phyloP scores from a whole-genome alignment of 2,797 vertebrate species.

The Clarias fuscus region DNA sequence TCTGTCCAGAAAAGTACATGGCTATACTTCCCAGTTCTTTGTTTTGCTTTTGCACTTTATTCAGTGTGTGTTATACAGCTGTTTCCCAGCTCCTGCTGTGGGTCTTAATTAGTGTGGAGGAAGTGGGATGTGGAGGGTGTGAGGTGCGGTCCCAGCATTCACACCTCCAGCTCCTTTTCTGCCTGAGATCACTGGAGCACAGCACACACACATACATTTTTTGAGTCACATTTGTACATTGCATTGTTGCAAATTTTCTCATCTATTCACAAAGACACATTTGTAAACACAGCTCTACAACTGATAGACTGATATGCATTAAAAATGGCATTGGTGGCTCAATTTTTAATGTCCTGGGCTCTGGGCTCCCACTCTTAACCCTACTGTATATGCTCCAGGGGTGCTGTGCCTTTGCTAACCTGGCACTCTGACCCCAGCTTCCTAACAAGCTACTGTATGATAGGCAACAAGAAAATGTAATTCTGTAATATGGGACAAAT shows the following conservation, averaged over 20 bases:
- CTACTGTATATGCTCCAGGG: no score
- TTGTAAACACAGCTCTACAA: neutral
- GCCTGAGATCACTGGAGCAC: constrained; percentile 63
- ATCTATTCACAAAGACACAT: neutral
- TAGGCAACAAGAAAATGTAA: no score
- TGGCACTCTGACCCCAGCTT: no score
- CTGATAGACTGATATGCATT: neutral
- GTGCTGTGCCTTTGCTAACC: no score
- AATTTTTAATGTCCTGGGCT: no score
- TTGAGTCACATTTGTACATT: neutral
- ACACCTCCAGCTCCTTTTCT: constrained; percentile 68
- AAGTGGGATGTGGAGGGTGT: constrained; percentile 67
- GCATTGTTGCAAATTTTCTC: neutral
- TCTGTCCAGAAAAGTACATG: neutral
- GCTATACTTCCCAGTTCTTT: neutral
- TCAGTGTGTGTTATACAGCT: constrained; percentile 56
- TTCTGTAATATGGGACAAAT: no score
- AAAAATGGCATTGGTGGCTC: no score
- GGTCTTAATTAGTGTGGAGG: constrained; percentile 69
- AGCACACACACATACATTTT: constrained; percentile 46
- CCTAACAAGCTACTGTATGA: no score
- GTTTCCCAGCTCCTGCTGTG: constrained; percentile 57
- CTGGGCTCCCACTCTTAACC: no score
- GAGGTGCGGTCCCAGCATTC: constrained; percentile 64
- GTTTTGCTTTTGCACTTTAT: neutral